Percentiles rank a stretch among this genome's conserved stretches.
phyloP scores from a whole-genome alignment of 2,113 vertebrate genomes.

The Ciconia stormi region DNA sequence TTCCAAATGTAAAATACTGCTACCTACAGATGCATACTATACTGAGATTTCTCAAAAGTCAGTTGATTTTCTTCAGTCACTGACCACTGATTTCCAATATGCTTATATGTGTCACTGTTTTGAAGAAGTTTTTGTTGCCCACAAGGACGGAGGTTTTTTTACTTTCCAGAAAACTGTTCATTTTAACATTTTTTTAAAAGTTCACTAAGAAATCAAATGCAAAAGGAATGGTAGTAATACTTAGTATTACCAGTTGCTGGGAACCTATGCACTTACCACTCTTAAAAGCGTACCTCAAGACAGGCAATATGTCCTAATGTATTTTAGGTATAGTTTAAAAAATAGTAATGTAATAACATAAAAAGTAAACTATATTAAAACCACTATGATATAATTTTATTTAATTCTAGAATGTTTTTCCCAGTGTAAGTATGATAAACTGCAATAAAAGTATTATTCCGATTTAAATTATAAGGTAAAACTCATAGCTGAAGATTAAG shows the following conservation, averaged over 20 bases:
- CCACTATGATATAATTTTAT: neutral
- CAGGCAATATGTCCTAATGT: neutral
- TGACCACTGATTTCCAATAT: neutral
- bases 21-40: neutral
- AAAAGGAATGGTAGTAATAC: neutral
- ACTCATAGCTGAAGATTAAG: neutral
- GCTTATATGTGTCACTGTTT: neutral
- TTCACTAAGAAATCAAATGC: neutral
- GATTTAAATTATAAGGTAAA: neutral
- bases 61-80: neutral
- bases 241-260: neutral
- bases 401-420: neutral
- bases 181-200: neutral
- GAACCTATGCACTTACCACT: neutral
- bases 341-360: neutral
- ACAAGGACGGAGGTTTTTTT: neutral
- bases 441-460: neutral
- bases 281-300: neutral
- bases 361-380: neutral
- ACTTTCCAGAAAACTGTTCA: neutral
- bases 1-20: conserved; percentile 20
- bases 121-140: neutral
- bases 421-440: neutral
- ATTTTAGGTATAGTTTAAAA: neutral
- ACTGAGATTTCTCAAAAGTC: neutral